Base-by-base conservation (phyloP, 1,140 invertebrate genomes). In the Hyles vespertilio region DNA sequence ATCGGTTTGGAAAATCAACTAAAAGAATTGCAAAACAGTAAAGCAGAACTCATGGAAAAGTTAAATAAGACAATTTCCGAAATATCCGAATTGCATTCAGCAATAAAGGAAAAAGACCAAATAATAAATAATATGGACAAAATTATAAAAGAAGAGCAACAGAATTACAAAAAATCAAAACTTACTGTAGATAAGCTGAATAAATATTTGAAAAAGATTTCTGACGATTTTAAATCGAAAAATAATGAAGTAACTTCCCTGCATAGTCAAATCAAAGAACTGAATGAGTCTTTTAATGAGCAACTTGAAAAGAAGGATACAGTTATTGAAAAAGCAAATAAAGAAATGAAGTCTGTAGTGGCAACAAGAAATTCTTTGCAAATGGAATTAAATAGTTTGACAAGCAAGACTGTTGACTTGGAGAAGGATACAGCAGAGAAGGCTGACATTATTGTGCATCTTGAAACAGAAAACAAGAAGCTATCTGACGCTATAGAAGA, bases 1-100 rank as follows among this genome's bases (percentile, higher is more conserved):
- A 53, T 73, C 10, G 55, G 57, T 8, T 61, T 76, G 44, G 70
- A 82, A 55, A 58, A 68, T 22, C 67, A 74, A 56, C 22, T 72
- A 2, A 10, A 50, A 33, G 32, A 52, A 34, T 58, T 67, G 10
- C 52, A 64, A 46, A 49, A 56, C 8, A 49, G 48, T 49, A 67
- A 63, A 47, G 33, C 51, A 7, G 32, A 56, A 3, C 46, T 70
- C 22, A 47, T 53, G n/a, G 65, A 70, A 5, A 50, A 67, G 46
- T 12, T 70, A 9, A 56, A 63, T 32, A 61, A 62, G 47, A 34
- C 65, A 4, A 51, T 59, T 32, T 46, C 46, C 7, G 61, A 63
- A 46, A 33, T 64, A 32, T 32, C 48, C 43, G 57, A 63, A 47
- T 48, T 52, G 7, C 58, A 49, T n/a, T 47, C 22, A 45, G 56